Base-by-base conservation (phyloP, 2,797 vertebrate species). In the Loriculus beryllinus region DNA sequence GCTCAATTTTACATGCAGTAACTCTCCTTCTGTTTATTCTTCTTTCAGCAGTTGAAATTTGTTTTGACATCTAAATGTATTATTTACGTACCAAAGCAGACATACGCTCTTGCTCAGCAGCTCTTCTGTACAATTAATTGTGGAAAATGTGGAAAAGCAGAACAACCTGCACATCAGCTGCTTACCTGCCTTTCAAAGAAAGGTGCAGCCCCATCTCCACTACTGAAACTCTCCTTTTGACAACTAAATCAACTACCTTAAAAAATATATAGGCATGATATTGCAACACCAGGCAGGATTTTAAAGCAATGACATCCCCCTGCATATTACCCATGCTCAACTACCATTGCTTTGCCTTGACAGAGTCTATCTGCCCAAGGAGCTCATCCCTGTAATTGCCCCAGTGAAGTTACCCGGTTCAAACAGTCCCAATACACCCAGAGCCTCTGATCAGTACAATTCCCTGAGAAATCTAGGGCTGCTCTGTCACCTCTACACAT, bases 321-420 rank as follows among this genome's bases (percentile, higher is more conserved):
- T 28, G n/a, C 1, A 2, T 0, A 1, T 10, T 39, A 63, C 25
- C 7, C 1, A 12, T 33, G 28, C 33, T 56, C 74, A 42, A 3
- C 12, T 49, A 68, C 63, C 31, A 26, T 0, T 40, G 47, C 15
- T 70, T 43, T 63, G 60, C 37, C 22, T 2, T 42, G 56, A 40
- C n/a, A 31, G 17, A 76, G 25, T 23, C n/a, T 2, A 43, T 57
- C 49, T 63, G 56, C 14, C 39, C 63, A 22, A 35, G 63, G 71
- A 79, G 42, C 45, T 72, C 70, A 49, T 10, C 62, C 52, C 39
- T 25, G 5, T 22, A 59, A 82, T 8, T 76, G 45, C 59, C 71
- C 33, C 4, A 37, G 10, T 2, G 54, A 47, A 72, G 39, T 8
- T 29, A 79, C 28, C 39, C 39, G 31, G 22, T 82, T 35, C 47